A percentile compares a stretch with the other conserved stretches of the same genome.
These are phyloP conservation scores for Larimichthys crocea DNA, from an alignment of 2,113 vertebrate species.

Conservation along the genomic window DNA sequence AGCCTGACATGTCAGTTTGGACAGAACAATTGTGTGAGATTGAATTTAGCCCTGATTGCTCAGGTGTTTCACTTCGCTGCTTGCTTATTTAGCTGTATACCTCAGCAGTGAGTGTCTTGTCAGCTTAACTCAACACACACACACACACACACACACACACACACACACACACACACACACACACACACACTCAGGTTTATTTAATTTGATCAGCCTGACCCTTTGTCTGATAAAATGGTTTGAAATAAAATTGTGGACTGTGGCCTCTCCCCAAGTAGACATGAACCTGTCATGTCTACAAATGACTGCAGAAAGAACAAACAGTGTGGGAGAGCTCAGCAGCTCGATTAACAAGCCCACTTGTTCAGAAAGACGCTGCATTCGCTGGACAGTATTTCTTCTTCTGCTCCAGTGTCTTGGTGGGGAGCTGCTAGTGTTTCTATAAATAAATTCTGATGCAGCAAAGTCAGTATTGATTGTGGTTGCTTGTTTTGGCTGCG, in stretches of 20 bases:
- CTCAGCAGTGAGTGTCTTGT: conserved; percentile 26
- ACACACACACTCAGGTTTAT: not conserved
- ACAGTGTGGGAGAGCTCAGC: not conserved
- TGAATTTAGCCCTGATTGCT: conserved; percentile 58
- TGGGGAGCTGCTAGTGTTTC: conserved; percentile 55
- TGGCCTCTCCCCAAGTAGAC: not conserved
- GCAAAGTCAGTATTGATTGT: conserved; percentile 67
- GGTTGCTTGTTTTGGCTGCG: conserved; percentile 63
- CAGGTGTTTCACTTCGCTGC: conserved; percentile 52
- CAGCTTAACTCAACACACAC: conserved; percentile 39
- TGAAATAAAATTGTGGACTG: conserved; percentile 13
- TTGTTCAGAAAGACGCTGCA: conserved; percentile 30
- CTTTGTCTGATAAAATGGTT: conserved; percentile 17
- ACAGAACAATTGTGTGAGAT: conserved; percentile 49
- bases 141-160: conserved; percentile 17
- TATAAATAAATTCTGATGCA: conserved; percentile 73
- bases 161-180: not conserved
- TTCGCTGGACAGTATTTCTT: conserved; percentile 19
- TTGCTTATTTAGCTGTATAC: conserved; percentile 37
- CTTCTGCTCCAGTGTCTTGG: conserved; percentile 33
- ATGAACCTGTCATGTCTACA: not conserved
- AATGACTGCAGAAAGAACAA: not conserved
- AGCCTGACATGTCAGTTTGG: conserved; percentile 50
- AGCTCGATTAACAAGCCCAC: conserved; percentile 11
- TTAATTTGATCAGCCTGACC: conserved; percentile 5